Percentiles rank a stretch among this genome's conserved stretches.
Conservation (phyloP, 2,888 invertebrate genomes). For the Aphrophora alni region DNA sequence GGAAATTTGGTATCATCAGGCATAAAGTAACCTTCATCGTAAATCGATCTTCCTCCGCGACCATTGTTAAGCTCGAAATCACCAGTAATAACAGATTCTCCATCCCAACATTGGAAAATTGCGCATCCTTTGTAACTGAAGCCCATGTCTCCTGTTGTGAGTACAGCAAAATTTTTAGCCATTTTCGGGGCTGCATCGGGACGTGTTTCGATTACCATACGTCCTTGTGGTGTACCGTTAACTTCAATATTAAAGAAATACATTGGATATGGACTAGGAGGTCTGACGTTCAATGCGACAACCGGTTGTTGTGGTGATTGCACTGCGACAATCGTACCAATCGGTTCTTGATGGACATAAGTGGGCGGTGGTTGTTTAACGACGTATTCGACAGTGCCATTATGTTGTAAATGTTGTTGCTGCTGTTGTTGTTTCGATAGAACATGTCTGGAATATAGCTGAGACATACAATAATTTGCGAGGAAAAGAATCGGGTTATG, state of each 20-base stretch:
- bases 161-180: constrained; percentile 77
- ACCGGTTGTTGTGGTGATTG: constrained; percentile 53
- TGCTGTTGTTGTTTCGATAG: constrained; percentile 64
- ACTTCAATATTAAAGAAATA: constrained; percentile 80
- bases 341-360: constrained; percentile 36
- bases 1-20: constrained; percentile 81
- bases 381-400: constrained; percentile 59
- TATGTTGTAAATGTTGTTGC: constrained; percentile 51
- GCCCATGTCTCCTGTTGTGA: constrained; percentile 75
- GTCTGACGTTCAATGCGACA: constrained; percentile 52
- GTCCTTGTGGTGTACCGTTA: constrained; percentile 71
- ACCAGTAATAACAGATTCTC: constrained; percentile 76
- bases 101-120: constrained; percentile 84
- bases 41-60: constrained; percentile 77
- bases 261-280: constrained; percentile 60
- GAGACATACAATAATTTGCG: constrained; percentile 79
- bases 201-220: constrained; percentile 78
- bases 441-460: constrained; percentile 70
- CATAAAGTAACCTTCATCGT: constrained; percentile 78
- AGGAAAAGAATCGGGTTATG: constrained; percentile 73
- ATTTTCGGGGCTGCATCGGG: constrained; percentile 81
- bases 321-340: constrained; percentile 32
- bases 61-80: constrained; percentile 84
- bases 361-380: constrained; percentile 40
- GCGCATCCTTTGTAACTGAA: constrained; percentile 80